phyloP scores from a whole-genome alignment of 2,113 vertebrate genomes.

The Podarcis muralis region DNA sequence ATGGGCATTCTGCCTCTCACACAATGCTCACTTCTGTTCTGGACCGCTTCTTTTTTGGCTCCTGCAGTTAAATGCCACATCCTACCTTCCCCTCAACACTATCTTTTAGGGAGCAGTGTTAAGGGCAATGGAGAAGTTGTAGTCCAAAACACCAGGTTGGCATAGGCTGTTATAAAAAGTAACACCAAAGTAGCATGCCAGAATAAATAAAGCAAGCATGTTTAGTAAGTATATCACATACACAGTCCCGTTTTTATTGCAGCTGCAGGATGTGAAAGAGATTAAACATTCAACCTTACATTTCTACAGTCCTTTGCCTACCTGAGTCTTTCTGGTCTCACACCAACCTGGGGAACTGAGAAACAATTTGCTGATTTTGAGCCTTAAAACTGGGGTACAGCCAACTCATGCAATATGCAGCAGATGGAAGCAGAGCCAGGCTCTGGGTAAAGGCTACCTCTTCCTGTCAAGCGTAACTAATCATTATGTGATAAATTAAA shows the following conservation, averaged over 20 bases:
- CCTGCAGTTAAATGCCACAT: neutral
- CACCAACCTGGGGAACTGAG: neutral
- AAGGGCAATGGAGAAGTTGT: too few species aligned
- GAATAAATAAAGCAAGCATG: neutral
- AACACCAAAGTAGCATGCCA: neutral
- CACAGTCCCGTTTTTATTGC: neutral
- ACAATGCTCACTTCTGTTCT: neutral
- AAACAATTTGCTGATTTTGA: neutral
- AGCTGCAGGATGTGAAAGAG: neutral
- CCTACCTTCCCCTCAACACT: neutral
- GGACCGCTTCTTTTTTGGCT: neutral
- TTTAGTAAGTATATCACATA: neutral
- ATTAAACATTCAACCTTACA: neutral
- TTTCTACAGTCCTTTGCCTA: neutral
- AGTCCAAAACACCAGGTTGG: too few species aligned
- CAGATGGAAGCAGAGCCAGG: neutral
- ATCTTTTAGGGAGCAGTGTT: neutral
- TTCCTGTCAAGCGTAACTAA: neutral
- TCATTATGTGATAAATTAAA: neutral
- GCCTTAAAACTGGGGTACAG: neutral
- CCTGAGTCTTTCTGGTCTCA: neutral
- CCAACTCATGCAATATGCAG: neutral
- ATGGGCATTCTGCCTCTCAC: neutral
- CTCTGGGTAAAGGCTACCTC: neutral
- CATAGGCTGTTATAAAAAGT: neutral